These are phyloP conservation scores for Eupsilia transversa DNA, from an alignment of 2,888 invertebrate genomes.

Conservation along the genomic window DNA sequence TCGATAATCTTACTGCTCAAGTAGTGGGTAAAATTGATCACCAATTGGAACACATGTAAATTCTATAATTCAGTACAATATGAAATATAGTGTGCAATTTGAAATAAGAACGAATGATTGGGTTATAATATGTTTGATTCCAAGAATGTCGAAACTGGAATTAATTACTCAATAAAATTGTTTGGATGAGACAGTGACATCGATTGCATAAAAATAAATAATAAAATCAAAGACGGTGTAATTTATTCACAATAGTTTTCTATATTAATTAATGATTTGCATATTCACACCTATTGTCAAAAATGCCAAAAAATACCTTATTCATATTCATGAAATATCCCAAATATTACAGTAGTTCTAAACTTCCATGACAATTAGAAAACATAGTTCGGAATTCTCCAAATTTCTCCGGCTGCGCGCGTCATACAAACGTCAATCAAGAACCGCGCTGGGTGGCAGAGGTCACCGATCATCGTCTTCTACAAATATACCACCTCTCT, in stretches of 20 bases:
- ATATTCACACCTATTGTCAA: constrained; percentile 48
- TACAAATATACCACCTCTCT: constrained; percentile 70
- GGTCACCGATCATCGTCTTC: constrained; percentile 86
- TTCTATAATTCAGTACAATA: not conserved
- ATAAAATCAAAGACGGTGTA: not conserved
- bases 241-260: constrained; percentile 10
- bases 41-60: too few species aligned
- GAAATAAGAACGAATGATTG: not conserved
- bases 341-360: constrained; percentile 61
- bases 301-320: not conserved
- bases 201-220: not conserved
- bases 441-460: constrained; percentile 84
- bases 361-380: constrained; percentile 71
- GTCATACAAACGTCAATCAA: constrained; percentile 89
- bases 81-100: not conserved
- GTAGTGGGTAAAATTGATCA: not conserved
- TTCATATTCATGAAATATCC: constrained; percentile 34
- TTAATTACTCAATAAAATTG: not conserved
- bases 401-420: constrained; percentile 83
- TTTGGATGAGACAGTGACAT: not conserved
- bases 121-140: not conserved
- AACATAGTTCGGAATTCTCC: constrained; percentile 79
- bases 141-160: not conserved
- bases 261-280: constrained; percentile 18
- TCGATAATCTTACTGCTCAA: not conserved